Evolutionary conservation across 2,113 vertebrate species (phyloP).

Genomic region (Misgurnus mizolepis): DNA sequence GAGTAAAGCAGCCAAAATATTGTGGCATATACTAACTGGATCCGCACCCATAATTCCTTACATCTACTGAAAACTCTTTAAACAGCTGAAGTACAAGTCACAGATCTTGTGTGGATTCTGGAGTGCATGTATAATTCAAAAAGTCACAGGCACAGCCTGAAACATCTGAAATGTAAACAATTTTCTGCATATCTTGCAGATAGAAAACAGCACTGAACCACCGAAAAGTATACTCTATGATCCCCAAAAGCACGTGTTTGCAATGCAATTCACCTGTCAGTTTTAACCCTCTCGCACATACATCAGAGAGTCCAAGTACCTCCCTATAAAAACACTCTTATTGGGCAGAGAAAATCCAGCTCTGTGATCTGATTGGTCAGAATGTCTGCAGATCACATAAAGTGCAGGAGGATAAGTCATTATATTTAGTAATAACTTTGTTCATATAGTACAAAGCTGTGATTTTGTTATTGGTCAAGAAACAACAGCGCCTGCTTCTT

Average conservation of each 20-base stretch:
- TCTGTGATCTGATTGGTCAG: not conserved
- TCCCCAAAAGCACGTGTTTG: not conserved
- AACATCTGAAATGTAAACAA: constrained; percentile 10
- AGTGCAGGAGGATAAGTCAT: constrained; percentile 1
- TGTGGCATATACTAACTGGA: not conserved
- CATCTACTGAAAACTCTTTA: not conserved
- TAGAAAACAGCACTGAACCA: not conserved
- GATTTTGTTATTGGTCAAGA: constrained; percentile 49
- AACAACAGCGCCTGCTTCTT: constrained; percentile 26
- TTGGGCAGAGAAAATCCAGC: not conserved
- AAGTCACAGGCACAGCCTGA: not conserved
- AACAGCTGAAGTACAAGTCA: not conserved
- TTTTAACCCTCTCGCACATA: too few relatives aligned
- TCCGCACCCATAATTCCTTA: not conserved
- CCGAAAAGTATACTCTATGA: not conserved
- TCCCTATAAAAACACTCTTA: constrained; percentile 12
- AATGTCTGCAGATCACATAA: not conserved
- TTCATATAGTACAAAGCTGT: not conserved
- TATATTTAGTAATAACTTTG: not conserved
- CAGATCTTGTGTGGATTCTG: not conserved
- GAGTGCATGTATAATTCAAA: constrained; percentile 12
- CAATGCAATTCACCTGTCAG: not conserved
- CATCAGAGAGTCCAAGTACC: not conserved
- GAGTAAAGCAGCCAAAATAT: not conserved
- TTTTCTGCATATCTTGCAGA: not conserved